These are phyloP conservation scores for Acleris literana DNA, from an alignment of 2,888 invertebrate genomes.

Conservation along the genomic window DNA sequence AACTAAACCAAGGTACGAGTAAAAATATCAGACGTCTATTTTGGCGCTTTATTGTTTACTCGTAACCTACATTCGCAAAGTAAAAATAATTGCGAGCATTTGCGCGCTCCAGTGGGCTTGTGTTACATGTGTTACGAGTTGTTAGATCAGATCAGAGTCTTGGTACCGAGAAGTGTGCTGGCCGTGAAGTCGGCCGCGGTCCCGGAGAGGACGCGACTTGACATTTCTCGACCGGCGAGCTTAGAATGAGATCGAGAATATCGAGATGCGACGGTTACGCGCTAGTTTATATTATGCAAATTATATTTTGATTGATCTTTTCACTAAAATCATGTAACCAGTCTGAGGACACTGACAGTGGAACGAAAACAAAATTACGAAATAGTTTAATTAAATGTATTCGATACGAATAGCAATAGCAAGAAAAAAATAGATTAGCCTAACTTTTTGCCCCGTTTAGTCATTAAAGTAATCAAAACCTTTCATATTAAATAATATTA, in stretches of 20 bases:
- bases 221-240: conserved; percentile 1
- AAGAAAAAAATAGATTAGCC: too few relatives aligned
- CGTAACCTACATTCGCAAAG: conserved; percentile 60
- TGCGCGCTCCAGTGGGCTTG: conserved; percentile 55
- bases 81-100: conserved; percentile 53
- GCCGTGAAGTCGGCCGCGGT: conserved; percentile 56
- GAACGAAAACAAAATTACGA: too few relatives aligned
- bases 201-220: conserved; percentile 20
- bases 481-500: neutral
- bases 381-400: too few relatives aligned
- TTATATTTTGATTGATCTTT: neutral
- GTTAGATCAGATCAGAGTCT: conserved; percentile 61
- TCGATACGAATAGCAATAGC: too few relatives aligned
- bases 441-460: too few relatives aligned
- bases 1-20: conserved; percentile 31
- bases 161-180: conserved; percentile 50
- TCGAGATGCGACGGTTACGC: conserved; percentile 2
- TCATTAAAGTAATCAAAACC: neutral
- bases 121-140: conserved; percentile 67
- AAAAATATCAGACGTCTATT: conserved; percentile 36
- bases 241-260: neutral
- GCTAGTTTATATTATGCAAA: neutral
- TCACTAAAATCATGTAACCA: too few relatives aligned
- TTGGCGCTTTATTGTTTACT: conserved; percentile 54
- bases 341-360: too few relatives aligned